A percentile compares a stretch with the other conserved stretches of the same genome.
Evolutionary conservation across 2,797 vertebrate genomes (phyloP).

Genomic region (Numenius phaeopus): DNA sequence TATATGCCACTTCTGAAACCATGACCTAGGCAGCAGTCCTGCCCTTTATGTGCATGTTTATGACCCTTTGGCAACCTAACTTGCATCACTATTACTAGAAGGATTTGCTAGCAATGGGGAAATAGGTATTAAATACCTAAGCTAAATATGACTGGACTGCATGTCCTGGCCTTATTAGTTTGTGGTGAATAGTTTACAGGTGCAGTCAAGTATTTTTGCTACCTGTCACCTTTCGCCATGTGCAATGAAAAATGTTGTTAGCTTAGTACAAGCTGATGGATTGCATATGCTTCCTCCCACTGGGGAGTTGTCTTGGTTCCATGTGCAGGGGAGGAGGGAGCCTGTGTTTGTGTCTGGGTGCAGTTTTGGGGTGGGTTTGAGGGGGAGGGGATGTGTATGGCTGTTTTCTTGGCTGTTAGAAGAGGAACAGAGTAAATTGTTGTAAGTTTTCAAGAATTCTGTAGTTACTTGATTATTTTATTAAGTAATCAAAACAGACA

Average conservation of each 20-base stretch:
- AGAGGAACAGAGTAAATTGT: not conserved
- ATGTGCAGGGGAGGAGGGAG: accelerated
- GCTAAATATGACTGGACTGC: not conserved
- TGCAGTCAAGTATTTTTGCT: not conserved
- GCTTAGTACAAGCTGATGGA: not conserved
- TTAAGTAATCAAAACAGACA: not conserved
- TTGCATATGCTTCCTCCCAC: not conserved
- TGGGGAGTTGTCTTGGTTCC: not conserved
- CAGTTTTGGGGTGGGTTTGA: not conserved
- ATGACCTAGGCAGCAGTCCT: not conserved
- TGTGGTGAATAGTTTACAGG: not conserved
- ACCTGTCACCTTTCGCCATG: not conserved
- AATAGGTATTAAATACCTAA: not conserved
- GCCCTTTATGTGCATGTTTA: accelerated
- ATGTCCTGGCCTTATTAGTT: not conserved
- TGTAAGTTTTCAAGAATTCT: not conserved
- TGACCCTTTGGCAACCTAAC: not conserved
- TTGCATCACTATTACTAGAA: accelerated
- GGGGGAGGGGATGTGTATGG: not conserved
- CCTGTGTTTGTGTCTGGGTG: not conserved
- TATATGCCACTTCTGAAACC: not conserved
- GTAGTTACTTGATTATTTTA: not conserved
- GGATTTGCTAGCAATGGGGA: not conserved
- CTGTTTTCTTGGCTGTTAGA: not conserved
- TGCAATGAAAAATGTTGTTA: not conserved